phyloP scores from a whole-genome alignment of 2,797 vertebrate genomes.

The Pygocentrus nattereri region DNA sequence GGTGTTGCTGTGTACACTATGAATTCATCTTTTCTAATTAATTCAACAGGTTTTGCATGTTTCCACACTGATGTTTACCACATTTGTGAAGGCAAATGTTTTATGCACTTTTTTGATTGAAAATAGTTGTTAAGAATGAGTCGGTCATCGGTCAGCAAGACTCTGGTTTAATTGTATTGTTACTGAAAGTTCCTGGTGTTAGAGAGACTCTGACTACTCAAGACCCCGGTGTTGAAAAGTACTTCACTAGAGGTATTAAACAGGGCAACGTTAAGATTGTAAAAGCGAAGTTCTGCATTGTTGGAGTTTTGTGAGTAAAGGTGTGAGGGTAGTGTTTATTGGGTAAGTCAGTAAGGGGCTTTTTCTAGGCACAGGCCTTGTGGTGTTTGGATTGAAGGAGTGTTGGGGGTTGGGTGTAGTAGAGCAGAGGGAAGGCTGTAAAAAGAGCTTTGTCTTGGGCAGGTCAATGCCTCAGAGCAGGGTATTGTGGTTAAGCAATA shows the following conservation, averaged over 20 bases:
- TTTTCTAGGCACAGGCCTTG: conserved; percentile 43
- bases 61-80: not conserved
- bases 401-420: conserved; percentile 61
- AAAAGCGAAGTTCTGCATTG: conserved; percentile 18
- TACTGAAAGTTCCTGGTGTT: conserved; percentile 21
- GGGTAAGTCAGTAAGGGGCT: conserved; percentile 35
- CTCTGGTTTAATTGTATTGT: conserved; percentile 9
- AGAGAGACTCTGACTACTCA: not conserved
- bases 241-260: conserved; percentile 19
- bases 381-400: conserved; percentile 59
- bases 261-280: not conserved
- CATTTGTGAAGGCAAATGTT: not conserved
- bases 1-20: not conserved
- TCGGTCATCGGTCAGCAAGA: conserved; percentile 10
- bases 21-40: not conserved
- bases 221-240: not conserved
- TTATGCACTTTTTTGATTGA: conserved; percentile 1
- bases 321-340: conserved; percentile 47
- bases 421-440: conserved; percentile 54
- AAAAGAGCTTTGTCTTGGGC: conserved; percentile 66
- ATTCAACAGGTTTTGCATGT: conserved; percentile 13
- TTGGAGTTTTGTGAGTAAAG: conserved; percentile 15
- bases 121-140: not conserved
- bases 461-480: conserved; percentile 61
- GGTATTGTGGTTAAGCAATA: conserved; percentile 58